phyloP scores from a whole-genome alignment of 2,113 vertebrate genomes.

The Epinephelus fuscoguttatus region DNA sequence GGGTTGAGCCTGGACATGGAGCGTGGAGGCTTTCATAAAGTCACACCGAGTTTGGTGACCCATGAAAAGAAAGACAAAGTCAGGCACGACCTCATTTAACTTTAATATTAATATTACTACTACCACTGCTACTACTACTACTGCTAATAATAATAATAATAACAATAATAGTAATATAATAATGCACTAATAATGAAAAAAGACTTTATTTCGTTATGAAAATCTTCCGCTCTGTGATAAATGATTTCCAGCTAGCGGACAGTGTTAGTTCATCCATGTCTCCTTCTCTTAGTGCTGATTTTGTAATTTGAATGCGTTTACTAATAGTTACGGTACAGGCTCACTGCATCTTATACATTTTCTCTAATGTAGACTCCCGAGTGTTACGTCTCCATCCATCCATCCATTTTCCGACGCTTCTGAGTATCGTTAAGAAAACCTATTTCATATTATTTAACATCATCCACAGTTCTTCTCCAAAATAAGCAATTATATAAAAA shows the following conservation, averaged over 20 bases:
- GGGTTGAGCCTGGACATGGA: neutral
- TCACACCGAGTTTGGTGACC: neutral
- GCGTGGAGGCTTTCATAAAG: neutral
- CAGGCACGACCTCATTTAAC: neutral
- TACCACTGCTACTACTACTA: neutral
- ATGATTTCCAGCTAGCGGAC: neutral
- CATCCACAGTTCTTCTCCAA: neutral
- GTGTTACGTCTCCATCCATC: neutral
- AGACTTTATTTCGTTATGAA: neutral
- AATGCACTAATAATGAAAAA: neutral
- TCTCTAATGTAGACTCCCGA: neutral
- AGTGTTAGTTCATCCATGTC: neutral
- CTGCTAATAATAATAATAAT: neutral
- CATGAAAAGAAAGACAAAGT: neutral
- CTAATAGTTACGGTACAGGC: neutral
- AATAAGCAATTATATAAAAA: neutral
- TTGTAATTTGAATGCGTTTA: neutral
- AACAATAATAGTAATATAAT: no score
- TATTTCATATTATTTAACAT: no score
- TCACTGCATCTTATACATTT: neutral
- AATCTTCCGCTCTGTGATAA: neutral
- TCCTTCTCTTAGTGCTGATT: neutral
- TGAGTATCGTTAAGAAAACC: no score
- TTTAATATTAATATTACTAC: neutral
- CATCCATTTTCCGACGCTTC: neutral